phyloP scores from a whole-genome alignment of 1,140 invertebrate species.

The Cyphomyrmex costatus region DNA sequence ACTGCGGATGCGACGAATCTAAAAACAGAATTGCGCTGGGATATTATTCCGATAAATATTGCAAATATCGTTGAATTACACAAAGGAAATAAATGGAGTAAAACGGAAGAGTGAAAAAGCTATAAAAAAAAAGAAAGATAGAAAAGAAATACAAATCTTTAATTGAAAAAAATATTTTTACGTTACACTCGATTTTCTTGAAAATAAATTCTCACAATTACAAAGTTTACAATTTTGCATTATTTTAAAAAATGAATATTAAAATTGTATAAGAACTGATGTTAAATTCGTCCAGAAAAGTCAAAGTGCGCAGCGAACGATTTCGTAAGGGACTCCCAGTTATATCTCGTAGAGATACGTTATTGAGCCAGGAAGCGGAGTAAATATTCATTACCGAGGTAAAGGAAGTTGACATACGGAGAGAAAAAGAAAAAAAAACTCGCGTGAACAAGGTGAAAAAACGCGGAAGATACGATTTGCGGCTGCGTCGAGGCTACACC shows the following conservation, averaged over 20 bases:
- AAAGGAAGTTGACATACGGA: constrained; percentile 8
- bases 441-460: background rate
- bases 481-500: background rate
- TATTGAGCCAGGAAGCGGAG: background rate
- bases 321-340: background rate
- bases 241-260: background rate
- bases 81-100: background rate
- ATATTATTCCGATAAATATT: constrained; percentile 13
- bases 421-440: background rate
- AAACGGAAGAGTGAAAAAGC: background rate
- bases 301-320: constrained; percentile 10
- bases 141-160: background rate
- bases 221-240: background rate
- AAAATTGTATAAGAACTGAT: too few species aligned
- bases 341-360: background rate
- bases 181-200: too few species aligned
- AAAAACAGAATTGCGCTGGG: constrained; percentile 69
- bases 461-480: background rate
- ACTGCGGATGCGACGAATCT: constrained; percentile 83
- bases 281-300: background rate
- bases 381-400: constrained; percentile 33
- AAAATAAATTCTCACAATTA: background rate
- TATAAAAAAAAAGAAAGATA: background rate
- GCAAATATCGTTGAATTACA: background rate
- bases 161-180: background rate